Evolutionary conservation across 1,140 invertebrate species (phyloP), one percentile per base, ranked within the genome.

Genomic region (Drosophila repleta): DNA sequence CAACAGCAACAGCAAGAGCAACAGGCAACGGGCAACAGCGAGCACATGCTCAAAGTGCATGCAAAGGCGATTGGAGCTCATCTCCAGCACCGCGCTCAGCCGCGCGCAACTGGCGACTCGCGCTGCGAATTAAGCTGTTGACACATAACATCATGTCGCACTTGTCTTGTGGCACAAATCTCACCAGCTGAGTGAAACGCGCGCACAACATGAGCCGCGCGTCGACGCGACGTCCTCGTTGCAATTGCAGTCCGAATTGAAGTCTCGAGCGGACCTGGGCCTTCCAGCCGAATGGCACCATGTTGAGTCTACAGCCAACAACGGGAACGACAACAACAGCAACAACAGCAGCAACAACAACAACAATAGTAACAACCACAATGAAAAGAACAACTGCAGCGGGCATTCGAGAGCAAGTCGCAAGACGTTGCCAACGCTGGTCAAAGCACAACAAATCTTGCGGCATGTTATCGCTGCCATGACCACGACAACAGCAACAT

Each of bases 121-220:
- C 75, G 69, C 82, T 83, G 79, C 79, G 83, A 87, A 87, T 87
- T 87, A 87, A 87, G 83, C 83, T 87, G 83, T 87, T 87, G 83
- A 87, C 83, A 87, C 83, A 87, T 89, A 87, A 87, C 83, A 87
- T 87, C 83, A 87, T 87, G 83, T 87, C 83, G 83, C 83, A 87
- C 83, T 87, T 87, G 82, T 87, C 83, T 89, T 20, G 61, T 87
- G 83, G 83, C 83, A 87, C 83, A 87, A 87, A 87, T 87, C 83
- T 87, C 84, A 71, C 82, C 79, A 88, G 83, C 83, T 88, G 83
- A 87, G 83, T 83, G 83, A 88, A 82, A 87, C 75, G 83, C 82
- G 82, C 83, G 76, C 83, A 81, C 83, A 79, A 87, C 82, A 87
- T 85, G 81, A 87, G 74, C 77, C 61, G 29, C 46, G 32, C 56